Evolutionary conservation across 1,140 invertebrate genomes (phyloP).

Genomic region (Atta texana): DNA sequence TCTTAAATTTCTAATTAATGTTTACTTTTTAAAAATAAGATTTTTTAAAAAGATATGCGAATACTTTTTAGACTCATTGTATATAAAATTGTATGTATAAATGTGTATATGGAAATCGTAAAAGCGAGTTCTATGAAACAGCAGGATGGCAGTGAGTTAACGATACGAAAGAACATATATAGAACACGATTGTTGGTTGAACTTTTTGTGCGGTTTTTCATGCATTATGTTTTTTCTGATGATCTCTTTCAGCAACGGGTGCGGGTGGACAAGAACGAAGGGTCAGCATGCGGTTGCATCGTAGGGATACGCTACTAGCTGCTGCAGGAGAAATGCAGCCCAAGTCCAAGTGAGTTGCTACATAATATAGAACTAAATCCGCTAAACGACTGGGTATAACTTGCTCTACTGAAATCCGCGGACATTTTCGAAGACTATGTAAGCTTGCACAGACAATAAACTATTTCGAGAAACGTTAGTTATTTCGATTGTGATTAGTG

Average conservation of each 20-base stretch:
- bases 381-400: constrained; percentile 68
- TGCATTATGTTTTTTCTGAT: constrained; percentile 72
- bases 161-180: constrained; percentile 17
- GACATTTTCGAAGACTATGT: constrained; percentile 6
- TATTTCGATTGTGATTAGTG: background rate
- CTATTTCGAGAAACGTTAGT: background rate
- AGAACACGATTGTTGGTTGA: constrained; percentile 38
- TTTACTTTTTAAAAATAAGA: no score
- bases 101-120: background rate
- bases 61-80: no score
- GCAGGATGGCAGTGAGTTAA: constrained; percentile 46
- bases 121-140: background rate
- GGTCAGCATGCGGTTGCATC: constrained; percentile 85
- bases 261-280: constrained; percentile 84
- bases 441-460: background rate
- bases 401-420: constrained; percentile 61
- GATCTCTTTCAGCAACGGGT: constrained; percentile 82
- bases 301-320: constrained; percentile 78
- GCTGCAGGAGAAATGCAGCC: constrained; percentile 82
- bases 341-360: constrained; percentile 86
- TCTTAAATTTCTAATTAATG: no score
- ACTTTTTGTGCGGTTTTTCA: constrained; percentile 65
- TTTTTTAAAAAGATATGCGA: no score
- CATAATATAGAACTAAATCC: constrained; percentile 40
- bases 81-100: no score